These are phyloP conservation scores for Eulithis testata DNA, from an alignment of 2,888 invertebrate genomes.

Conservation along the genomic window DNA sequence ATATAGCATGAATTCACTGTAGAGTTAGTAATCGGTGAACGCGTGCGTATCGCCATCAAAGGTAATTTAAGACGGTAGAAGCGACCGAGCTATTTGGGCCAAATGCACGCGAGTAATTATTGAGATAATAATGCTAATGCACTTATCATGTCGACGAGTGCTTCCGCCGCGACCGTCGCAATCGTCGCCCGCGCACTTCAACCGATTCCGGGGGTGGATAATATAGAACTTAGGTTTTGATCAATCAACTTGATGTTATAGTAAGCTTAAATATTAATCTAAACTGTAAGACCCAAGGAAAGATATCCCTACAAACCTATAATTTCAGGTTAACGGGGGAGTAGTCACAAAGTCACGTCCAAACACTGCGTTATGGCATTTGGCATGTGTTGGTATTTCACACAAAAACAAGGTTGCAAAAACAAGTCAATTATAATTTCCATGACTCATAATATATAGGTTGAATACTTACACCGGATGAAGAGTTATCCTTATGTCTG, in stretches of 20 bases:
- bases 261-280: no score
- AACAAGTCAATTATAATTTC: neutral
- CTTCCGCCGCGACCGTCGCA: conserved; percentile 65
- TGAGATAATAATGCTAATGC: conserved; percentile 84
- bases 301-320: no score
- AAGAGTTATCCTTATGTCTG: conserved; percentile 28
- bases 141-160: conserved; percentile 82
- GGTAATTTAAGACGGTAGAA: conserved; percentile 76
- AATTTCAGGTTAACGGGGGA: no score
- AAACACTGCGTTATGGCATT: no score
- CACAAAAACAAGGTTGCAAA: neutral
- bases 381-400: neutral
- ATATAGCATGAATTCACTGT: conserved; percentile 35
- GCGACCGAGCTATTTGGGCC: conserved; percentile 78
- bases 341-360: no score
- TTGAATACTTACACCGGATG: conserved; percentile 29
- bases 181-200: conserved; percentile 53
- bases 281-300: no score
- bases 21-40: conserved; percentile 60
- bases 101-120: conserved; percentile 83
- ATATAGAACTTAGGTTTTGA: conserved; percentile 3
- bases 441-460: neutral
- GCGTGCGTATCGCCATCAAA: conserved; percentile 63
- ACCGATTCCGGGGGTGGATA: conserved; percentile 50
- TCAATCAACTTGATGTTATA: no score